Evolutionary conservation across 2,113 vertebrate genomes (phyloP), one percentile per base, ranked within the genome.

Genomic region (Hypomesus transpacificus): DNA sequence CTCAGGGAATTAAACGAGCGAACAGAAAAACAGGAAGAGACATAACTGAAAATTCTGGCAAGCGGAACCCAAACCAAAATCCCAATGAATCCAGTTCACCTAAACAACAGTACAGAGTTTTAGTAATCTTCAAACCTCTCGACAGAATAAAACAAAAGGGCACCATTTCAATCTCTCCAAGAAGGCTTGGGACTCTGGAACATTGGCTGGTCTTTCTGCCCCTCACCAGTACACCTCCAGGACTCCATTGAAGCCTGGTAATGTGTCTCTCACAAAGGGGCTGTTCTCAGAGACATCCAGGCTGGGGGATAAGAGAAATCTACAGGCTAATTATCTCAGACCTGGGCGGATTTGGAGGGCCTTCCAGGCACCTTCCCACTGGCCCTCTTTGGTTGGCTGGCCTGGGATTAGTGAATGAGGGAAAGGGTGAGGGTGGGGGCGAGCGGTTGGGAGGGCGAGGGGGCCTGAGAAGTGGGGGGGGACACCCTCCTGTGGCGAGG

Each of bases 301-400:
- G 82, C 82, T 68, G 69, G 70, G 58, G 80, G 88, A 81, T 70
- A 56, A 78, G 75, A 73, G 77, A 92, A 90, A 89, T 88, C 81
- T 82, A 80, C 73, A 69, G 75, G 73, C 88, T 89, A 86, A 91
- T 93, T 91, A 89, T 89, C 85, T 87, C 77, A 87, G 82, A 74
- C 87, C 92, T 85, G 68, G 56, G 69, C 74, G 82, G 79, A 86
- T 84, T 92, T 87, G 71, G 52, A 88, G 79, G 81, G 83, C 84
- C 85, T 82, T 86, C 78, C 79, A 85, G 88, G 83, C 88, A 86
- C 89, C 85, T 84, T 88, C 76, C 86, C 82, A 90, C 89, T 93
- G 90, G 81, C 79, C 82, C 89, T 87, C 75, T 90, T 86, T 76
- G 78, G 84, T 82, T 88, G 88, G 82, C 86, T 89, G 88, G 80